Base-by-base conservation (phyloP, 2,888 invertebrate species). In the Drosophila imparisetae region DNA sequence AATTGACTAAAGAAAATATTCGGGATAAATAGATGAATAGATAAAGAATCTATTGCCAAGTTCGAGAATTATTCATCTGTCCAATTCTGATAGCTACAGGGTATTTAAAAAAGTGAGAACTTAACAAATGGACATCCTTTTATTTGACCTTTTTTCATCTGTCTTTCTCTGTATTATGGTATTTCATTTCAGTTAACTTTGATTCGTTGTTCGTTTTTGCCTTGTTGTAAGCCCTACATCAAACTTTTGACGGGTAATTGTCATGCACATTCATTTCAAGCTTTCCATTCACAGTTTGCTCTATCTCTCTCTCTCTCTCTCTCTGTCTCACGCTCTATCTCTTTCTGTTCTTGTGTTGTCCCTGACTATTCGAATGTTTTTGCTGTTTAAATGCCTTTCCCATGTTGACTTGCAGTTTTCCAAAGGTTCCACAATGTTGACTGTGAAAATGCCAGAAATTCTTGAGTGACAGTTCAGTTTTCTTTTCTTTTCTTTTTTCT, bases 371-470 rank as follows among this genome's bases (percentile, higher is more conserved):
- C 54, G 29, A 54, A 53, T 73, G 55, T 57, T 60, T 54, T 45
- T 67, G 50, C 36, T 57, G 29, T 34, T 61, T 24, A 36, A 66
- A 68, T 72, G 72, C 66, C 82, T 77, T 79, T 81, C 73, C 77
- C 85, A 79, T 73, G 87, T 87, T 85, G 85, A 85, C 85, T 85
- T 89, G 85, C 85, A 87, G 84, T 89, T 84, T 86, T 83, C 64
- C 68, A 54, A 71, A 68, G 59, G 60, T 68, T 81, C 57, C 79
- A 64, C 68, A 65, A 34, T 72, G 74, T 80, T 72, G 75, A 72
- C 84, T 72, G 69, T 75, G 65, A 68, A 75, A 71, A 89, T 85
- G 65, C 85, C 82, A 61, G 64, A 81, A 75, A 89, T 89, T 89
- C 85, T 75, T 81, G 74, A 89, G 70, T 85, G 85, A 85, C 85